Evolutionary conservation across 2,888 invertebrate species (phyloP).

Genomic region (Harpalus rufipes): DNA sequence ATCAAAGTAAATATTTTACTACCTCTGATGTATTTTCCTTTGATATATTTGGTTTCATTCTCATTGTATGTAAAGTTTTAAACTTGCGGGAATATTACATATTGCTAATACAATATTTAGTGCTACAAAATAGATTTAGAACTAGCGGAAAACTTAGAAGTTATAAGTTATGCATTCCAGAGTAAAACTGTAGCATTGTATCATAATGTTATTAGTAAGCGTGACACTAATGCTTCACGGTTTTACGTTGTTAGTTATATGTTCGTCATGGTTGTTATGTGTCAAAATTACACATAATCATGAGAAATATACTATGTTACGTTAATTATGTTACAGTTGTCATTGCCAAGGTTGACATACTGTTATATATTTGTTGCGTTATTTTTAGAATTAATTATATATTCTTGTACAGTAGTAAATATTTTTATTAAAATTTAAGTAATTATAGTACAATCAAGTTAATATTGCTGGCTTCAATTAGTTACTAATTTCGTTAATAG

Average conservation of each 20-base stretch:
- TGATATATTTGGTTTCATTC: constrained; percentile 1
- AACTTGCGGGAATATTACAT: not conserved
- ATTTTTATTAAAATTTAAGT: not conserved
- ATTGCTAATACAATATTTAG: constrained; percentile 3
- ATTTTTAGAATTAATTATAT: not conserved
- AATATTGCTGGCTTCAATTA: not conserved
- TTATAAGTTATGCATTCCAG: constrained; percentile 20
- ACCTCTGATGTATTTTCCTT: constrained; percentile 28
- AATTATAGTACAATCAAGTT: not conserved
- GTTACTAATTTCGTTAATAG: not conserved
- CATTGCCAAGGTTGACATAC: constrained; percentile 24
- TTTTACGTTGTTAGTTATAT: not conserved
- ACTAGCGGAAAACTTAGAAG: constrained; percentile 21
- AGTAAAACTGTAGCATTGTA: constrained; percentile 1
- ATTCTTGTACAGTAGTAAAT: no score
- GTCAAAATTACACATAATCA: constrained; percentile 26
- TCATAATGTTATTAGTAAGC: constrained; percentile 19
- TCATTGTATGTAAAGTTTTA: not conserved
- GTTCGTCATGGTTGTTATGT: constrained; percentile 11
- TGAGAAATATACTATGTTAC: not conserved
- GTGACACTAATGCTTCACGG: not conserved
- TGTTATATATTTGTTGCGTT: constrained; percentile 2
- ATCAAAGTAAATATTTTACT: constrained; percentile 51
- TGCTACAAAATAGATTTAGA: no score
- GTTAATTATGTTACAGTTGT: constrained; percentile 21